These are phyloP conservation scores for Hirtodrosophila confusa DNA, from an alignment of 2,888 invertebrate species.

Conservation along the genomic window DNA sequence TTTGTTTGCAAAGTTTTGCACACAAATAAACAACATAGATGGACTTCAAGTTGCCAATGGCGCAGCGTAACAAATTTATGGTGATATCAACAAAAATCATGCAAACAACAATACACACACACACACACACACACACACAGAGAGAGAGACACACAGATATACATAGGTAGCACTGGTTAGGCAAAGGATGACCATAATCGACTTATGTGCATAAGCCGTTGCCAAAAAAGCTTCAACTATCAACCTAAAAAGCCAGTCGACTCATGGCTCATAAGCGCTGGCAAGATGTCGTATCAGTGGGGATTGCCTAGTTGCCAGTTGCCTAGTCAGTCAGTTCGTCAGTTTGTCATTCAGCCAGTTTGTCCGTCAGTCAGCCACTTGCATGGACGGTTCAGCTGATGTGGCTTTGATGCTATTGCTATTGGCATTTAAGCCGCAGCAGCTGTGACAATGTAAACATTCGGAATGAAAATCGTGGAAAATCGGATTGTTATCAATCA, in stretches of 20 bases:
- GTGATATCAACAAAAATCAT: conserved; percentile 59
- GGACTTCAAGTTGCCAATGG: conserved; percentile 47
- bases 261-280: conserved; percentile 32
- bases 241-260: conserved; percentile 61
- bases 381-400: conserved; percentile 17
- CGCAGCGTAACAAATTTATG: conserved; percentile 69
- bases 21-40: conserved; percentile 46
- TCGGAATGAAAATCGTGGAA: conserved; percentile 31
- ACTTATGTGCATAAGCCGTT: conserved; percentile 73
- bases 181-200: conserved; percentile 73
- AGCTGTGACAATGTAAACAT: conserved; percentile 33
- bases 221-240: conserved; percentile 59
- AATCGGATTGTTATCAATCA: conserved; percentile 67
- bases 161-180: conserved; percentile 24
- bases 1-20: conserved; percentile 63
- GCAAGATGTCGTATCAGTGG: conserved; percentile 42
- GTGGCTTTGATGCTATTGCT: conserved; percentile 3
- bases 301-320: conserved; percentile 36
- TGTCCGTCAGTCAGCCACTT: conserved; percentile 23
- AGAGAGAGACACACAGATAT: conserved; percentile 4
- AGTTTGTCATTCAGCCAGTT: conserved; percentile 33
- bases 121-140: conserved; percentile 13
- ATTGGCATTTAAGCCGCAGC: conserved; percentile 30
- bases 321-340: conserved; percentile 20
- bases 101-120: conserved; percentile 16